Percentiles rank a stretch among this genome's conserved stretches.
Evolutionary conservation across 2,888 invertebrate genomes (phyloP).

Genomic region (Gymnocheta viridis): DNA sequence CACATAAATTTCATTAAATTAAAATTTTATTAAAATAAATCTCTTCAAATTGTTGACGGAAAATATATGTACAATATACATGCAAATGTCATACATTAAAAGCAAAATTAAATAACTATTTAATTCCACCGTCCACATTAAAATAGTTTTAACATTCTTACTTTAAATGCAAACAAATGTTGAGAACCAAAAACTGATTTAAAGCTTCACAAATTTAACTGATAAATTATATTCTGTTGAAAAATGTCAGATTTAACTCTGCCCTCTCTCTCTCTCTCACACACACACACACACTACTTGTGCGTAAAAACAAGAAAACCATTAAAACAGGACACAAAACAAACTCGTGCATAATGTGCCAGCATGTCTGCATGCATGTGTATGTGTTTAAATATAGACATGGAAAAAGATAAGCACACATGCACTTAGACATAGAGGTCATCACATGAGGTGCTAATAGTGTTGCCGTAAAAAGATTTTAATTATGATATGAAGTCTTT

Average conservation of each 20-base stretch:
- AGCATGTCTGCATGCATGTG: neutral
- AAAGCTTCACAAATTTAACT: conserved; percentile 11
- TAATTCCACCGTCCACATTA: neutral
- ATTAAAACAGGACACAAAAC: conserved; percentile 1
- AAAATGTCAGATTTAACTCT: conserved; percentile 27
- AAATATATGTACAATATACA: neutral
- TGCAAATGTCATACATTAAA: neutral
- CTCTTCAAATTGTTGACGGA: neutral
- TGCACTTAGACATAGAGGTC: neutral
- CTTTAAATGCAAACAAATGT: neutral
- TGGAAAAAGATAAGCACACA: neutral
- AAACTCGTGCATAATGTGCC: conserved; percentile 2
- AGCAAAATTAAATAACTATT: neutral
- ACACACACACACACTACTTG: neutral
- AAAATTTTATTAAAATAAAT: conserved; percentile 3
- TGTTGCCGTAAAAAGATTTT: neutral
- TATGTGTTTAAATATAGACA: neutral
- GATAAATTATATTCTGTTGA: conserved; percentile 42
- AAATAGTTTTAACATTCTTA: neutral
- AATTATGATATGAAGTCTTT: neutral
- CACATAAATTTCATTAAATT: conserved; percentile 8
- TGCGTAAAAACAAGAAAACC: neutral
- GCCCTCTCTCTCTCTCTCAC: neutral
- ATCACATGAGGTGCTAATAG: neutral
- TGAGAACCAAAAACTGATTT: conserved; percentile 38